Evolutionary conservation across 2,888 invertebrate species (phyloP).

Genomic region (Troides helena): DNA sequence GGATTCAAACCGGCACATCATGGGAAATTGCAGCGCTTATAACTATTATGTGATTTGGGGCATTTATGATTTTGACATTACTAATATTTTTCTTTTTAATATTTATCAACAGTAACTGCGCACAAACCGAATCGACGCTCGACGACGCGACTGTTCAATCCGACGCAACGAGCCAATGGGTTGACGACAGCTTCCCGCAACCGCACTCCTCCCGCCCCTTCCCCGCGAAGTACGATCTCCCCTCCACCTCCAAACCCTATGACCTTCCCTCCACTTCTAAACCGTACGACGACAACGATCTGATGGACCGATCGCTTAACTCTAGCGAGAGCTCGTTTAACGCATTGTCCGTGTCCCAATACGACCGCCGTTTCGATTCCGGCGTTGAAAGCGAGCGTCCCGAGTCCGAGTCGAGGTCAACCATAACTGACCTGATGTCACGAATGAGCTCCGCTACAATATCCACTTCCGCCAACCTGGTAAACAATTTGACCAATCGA

Average conservation of each 20-base stretch:
- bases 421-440: conserved; percentile 68
- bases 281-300: conserved; percentile 63
- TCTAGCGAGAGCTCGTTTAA: conserved; percentile 74
- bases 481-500: conserved; percentile 60
- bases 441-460: conserved; percentile 70
- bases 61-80: neutral
- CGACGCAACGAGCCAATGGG: conserved; percentile 76
- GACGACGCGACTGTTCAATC: conserved; percentile 60
- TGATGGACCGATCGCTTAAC: conserved; percentile 65
- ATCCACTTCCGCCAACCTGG: conserved; percentile 58
- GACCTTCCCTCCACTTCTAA: conserved; percentile 65
- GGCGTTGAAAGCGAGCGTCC: conserved; percentile 58
- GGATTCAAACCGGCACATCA: no score
- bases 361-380: conserved; percentile 56
- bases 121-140: conserved; percentile 59
- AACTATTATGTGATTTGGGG: no score
- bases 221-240: conserved; percentile 48
- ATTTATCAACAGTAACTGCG: conserved; percentile 43
- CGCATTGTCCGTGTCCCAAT: conserved; percentile 62
- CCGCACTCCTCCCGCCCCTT: conserved; percentile 53
- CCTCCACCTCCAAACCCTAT: conserved; percentile 53
- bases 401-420: conserved; percentile 54
- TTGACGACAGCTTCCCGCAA: conserved; percentile 76
- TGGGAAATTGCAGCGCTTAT: no score
- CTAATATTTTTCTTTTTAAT: neutral